Evolutionary conservation across 1,140 invertebrate genomes (phyloP).

Genomic region (Philaenus spumarius): DNA sequence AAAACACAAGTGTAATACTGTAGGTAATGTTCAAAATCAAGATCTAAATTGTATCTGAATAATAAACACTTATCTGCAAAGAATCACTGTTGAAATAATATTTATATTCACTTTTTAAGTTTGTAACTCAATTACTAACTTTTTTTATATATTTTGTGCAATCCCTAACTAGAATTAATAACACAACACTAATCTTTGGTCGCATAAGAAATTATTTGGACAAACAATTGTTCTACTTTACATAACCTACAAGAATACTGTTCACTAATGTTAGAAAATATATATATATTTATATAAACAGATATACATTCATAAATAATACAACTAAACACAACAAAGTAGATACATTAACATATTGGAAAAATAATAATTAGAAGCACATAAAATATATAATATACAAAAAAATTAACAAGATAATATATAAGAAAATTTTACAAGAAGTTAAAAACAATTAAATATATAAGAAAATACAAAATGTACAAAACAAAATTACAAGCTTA

Average conservation of each 20-base stretch:
- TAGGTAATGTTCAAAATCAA: neutral
- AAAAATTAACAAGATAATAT: constrained; percentile 11
- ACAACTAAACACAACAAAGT: neutral
- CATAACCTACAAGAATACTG: constrained; percentile 8
- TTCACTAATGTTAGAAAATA: neutral
- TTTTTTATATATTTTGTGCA: too few relatives aligned
- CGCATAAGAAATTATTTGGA: constrained; percentile 9
- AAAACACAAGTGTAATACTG: neutral
- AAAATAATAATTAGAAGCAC: neutral
- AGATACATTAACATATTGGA: neutral
- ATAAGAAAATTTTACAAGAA: constrained; percentile 2
- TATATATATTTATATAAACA: constrained; percentile 6
- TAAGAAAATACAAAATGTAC: constrained; percentile 13
- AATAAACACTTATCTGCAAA: too few relatives aligned
- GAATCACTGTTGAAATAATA: too few relatives aligned
- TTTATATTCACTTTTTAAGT: too few relatives aligned
- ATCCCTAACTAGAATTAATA: neutral
- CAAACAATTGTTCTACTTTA: neutral
- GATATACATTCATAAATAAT: neutral
- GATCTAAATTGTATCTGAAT: neutral
- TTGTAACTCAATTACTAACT: too few relatives aligned
- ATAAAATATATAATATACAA: constrained; percentile 6
- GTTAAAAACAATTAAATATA: constrained; percentile 7
- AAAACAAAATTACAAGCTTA: neutral
- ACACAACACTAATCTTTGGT: constrained; percentile 16